A percentile compares a stretch with the other conserved stretches of the same genome.
phyloP scores from a whole-genome alignment of 2,113 vertebrate genomes.

The Euleptes europaea region DNA sequence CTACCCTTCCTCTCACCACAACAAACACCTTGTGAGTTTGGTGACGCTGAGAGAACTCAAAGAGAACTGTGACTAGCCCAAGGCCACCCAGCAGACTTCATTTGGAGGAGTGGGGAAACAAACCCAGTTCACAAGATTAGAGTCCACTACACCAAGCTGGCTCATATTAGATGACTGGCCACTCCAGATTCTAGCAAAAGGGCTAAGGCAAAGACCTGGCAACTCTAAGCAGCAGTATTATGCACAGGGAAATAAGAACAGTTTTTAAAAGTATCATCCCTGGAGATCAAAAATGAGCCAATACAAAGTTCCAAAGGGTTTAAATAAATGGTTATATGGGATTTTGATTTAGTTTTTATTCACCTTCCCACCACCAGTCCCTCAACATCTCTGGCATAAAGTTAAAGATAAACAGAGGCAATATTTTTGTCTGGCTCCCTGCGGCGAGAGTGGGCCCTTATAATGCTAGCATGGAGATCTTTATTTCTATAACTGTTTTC shows the following conservation, averaged over 20 bases:
- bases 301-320: background rate
- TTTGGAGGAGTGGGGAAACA: no score
- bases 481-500: constrained; percentile 11
- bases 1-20: no score
- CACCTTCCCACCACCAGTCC: background rate
- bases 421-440: background rate
- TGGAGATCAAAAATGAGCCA: background rate
- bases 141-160: no score
- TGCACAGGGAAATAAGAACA: background rate
- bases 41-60: no score
- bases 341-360: background rate
- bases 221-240: no score
- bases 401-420: background rate
- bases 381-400: background rate
- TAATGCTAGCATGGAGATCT: background rate
- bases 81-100: no score
- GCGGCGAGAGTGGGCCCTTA: background rate
- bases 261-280: background rate
- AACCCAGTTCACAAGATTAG: no score
- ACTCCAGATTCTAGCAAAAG: no score
- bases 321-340: background rate
- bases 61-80: no score
- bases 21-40: no score
- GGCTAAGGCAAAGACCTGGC: no score
- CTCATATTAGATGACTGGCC: no score